Evolutionary conservation across 2,888 invertebrate species (phyloP).

Genomic region (Acrocyrtus sp.): DNA sequence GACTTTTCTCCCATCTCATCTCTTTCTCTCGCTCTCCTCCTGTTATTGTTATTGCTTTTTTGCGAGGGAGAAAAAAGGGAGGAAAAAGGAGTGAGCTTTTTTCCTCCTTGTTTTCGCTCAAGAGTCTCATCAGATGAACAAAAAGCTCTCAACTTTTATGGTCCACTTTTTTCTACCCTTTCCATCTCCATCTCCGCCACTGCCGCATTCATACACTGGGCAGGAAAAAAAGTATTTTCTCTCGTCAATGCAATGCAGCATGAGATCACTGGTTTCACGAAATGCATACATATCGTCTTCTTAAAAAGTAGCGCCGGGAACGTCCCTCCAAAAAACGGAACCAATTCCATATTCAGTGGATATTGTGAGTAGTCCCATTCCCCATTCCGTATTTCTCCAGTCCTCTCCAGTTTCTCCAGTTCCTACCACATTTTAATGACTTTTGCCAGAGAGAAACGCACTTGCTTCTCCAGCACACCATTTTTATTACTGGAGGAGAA

Average conservation of each 20-base stretch:
- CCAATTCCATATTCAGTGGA: not conserved
- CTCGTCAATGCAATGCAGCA: not conserved
- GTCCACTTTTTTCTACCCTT: slow-evolving; percentile 10
- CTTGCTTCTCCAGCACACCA: not conserved
- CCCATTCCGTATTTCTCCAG: not conserved
- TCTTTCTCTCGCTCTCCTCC: slow-evolving; percentile 7
- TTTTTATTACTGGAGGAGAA: not conserved
- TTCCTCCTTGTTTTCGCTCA: not conserved
- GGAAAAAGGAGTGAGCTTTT: slow-evolving; percentile 1
- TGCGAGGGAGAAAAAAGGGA: too few relatives aligned
- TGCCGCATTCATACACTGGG: slow-evolving; percentile 2
- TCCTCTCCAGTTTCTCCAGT: too few relatives aligned
- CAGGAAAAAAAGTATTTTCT: not conserved
- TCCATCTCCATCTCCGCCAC: not conserved
- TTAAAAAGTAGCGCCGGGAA: too few relatives aligned
- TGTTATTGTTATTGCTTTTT: slow-evolving; percentile 16
- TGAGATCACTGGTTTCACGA: not conserved
- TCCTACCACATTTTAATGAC: slow-evolving; percentile 26
- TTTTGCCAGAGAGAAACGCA: too few relatives aligned
- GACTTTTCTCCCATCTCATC: not conserved
- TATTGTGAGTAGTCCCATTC: not conserved
- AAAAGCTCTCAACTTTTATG: slow-evolving; percentile 17
- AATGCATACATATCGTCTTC: slow-evolving; percentile 23
- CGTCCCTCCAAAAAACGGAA: too few relatives aligned
- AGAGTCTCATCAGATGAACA: slow-evolving; percentile 1